A percentile compares a stretch with the other conserved stretches of the same genome.
Conservation (phyloP, 2,888 invertebrate species). For the Chouioia cunea region DNA sequence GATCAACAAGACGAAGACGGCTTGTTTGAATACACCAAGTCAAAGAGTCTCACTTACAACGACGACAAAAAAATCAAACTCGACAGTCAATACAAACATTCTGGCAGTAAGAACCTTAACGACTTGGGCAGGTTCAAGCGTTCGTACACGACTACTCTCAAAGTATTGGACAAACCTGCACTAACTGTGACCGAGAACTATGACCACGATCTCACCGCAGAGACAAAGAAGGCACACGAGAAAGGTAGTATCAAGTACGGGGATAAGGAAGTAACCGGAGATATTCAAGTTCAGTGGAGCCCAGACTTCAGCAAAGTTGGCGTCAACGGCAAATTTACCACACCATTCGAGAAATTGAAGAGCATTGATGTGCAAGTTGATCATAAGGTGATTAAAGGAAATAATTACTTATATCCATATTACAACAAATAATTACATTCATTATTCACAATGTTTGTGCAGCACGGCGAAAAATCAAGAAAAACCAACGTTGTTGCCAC, state of each 20-base stretch:
- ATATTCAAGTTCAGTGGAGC: constrained; percentile 50
- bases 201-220: constrained; percentile 67
- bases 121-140: constrained; percentile 66
- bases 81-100: constrained; percentile 56
- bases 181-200: constrained; percentile 69
- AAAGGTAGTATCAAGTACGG: constrained; percentile 55
- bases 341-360: constrained; percentile 58
- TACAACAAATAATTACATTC: no score
- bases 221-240: constrained; percentile 52
- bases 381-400: constrained; percentile 57
- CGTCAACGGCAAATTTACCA: constrained; percentile 57
- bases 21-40: constrained; percentile 62
- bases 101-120: constrained; percentile 60
- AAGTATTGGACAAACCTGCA: constrained; percentile 70
- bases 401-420: no score
- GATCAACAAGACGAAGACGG: constrained; percentile 56
- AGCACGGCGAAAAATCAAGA: constrained; percentile 53
- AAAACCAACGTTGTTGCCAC: constrained; percentile 69
- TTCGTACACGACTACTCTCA: constrained; percentile 66
- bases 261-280: constrained; percentile 53
- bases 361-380: constrained; percentile 59
- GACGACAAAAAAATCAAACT: constrained; percentile 70
- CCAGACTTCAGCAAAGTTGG: constrained; percentile 53
- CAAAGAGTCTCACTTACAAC: constrained; percentile 71
- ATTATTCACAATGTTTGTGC: constrained; percentile 18